A percentile compares a stretch with the other conserved stretches of the same genome.
Conservation (phyloP, 2,113 vertebrate genomes). For the Pseudopipra pipra region DNA sequence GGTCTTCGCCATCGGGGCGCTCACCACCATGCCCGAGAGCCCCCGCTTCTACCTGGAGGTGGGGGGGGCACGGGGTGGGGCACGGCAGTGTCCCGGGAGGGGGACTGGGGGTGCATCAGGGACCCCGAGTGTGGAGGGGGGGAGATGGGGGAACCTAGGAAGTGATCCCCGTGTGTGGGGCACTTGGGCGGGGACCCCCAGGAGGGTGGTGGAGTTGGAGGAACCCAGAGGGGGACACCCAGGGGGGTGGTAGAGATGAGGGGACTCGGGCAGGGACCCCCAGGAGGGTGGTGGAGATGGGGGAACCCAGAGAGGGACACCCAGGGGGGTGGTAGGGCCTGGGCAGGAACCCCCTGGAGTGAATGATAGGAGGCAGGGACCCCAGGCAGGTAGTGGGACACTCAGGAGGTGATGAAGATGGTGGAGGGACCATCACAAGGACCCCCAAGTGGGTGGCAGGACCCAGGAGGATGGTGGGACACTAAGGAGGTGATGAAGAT, state of each 20-base stretch:
- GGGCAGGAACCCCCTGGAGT: no score
- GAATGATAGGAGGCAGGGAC: not conserved
- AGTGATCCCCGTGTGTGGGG: no score
- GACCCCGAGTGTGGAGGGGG: not conserved
- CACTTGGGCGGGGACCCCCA: no score
- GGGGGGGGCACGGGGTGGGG: not conserved
- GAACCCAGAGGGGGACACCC: no score
- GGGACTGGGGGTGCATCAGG: not conserved
- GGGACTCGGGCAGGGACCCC: not conserved
- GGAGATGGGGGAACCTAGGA: no score
- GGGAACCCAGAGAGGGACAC: no score
- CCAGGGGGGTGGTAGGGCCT: not conserved
- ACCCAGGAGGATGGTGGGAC: not conserved
- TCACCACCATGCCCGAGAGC: constrained; percentile 96
- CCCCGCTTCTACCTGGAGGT: constrained; percentile 97
- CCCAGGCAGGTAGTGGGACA: not conserved
- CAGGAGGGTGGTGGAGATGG: no score
- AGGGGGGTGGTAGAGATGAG: not conserved
- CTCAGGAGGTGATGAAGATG: not conserved
- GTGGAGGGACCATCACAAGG: not conserved
- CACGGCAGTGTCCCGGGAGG: no score
- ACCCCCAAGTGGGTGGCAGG: rapidly evolving
- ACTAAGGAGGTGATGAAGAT: not conserved
- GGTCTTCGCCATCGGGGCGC: constrained; percentile 91
- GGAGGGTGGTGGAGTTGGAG: no score